These are phyloP conservation scores for Sarcophaga subvicina DNA, from an alignment of 2,888 invertebrate genomes.

Conservation along the genomic window DNA sequence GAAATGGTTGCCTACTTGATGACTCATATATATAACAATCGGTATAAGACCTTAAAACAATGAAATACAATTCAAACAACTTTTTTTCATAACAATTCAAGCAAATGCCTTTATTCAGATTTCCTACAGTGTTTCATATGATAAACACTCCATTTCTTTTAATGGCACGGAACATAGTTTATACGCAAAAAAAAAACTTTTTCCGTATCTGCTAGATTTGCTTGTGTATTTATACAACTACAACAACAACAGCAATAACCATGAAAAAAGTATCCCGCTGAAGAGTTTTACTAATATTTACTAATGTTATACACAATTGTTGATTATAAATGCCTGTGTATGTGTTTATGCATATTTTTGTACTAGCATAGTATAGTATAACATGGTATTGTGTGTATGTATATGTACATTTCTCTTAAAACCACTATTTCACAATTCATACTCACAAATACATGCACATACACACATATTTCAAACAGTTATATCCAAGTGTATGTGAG, in stretches of 20 bases:
- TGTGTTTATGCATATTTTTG: background rate
- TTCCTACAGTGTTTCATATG: background rate
- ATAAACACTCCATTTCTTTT: background rate
- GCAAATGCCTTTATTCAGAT: background rate
- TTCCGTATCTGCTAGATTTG: background rate
- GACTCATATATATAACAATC: no score
- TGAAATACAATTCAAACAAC: no score
- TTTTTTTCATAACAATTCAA: no score
- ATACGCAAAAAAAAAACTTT: conserved; percentile 11
- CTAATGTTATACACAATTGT: conserved; percentile 72
- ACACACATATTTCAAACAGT: background rate
- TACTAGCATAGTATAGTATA: background rate
- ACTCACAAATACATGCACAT: background rate
- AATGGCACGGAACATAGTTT: conserved; percentile 2
- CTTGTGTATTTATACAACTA: background rate
- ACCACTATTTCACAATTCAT: background rate
- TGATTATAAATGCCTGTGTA: conserved; percentile 32
- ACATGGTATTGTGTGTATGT: background rate
- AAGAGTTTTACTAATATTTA: conserved; percentile 78
- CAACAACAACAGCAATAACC: background rate
- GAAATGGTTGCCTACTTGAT: no score
- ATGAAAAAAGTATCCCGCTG: conserved; percentile 31
- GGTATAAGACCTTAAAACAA: no score
- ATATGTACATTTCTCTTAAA: background rate
- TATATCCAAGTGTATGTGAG: conserved; percentile 2